Evolutionary conservation across 2,113 vertebrate species (phyloP).

Genomic region (Lycocorax pyrrhopterus): DNA sequence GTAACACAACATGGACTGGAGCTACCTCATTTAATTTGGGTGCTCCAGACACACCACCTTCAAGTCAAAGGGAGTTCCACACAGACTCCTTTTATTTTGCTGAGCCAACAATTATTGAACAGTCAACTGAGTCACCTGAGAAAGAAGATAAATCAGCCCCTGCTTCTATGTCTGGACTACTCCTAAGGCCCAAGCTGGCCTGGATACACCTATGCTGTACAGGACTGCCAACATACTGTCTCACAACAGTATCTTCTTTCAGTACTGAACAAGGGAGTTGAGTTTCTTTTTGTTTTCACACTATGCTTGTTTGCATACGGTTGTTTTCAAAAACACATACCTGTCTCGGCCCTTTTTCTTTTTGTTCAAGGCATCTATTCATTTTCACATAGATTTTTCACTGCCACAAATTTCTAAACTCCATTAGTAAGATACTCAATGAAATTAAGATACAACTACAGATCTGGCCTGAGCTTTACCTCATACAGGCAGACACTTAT

Average conservation of each 20-base stretch:
- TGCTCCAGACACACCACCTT: not conserved
- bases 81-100: not conserved
- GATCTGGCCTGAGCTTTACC: not conserved
- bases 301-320: not conserved
- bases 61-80: not conserved
- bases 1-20: not conserved
- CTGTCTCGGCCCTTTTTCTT: not conserved
- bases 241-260: not conserved
- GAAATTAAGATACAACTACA: not conserved
- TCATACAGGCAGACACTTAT: not conserved
- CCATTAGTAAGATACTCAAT: not conserved
- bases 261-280: not conserved
- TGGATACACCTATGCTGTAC: not conserved
- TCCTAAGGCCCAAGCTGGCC: not conserved
- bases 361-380: not conserved
- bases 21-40: not conserved
- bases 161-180: not conserved
- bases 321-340: not conserved
- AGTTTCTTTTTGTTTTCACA: not conserved
- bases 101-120: not conserved
- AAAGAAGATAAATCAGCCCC: not conserved
- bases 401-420: not conserved
- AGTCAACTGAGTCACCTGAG: not conserved
- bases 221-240: not conserved
- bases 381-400: not conserved